Evolutionary conservation across 2,888 invertebrate genomes (phyloP).

Genomic region (Caradrina clavipalpis): DNA sequence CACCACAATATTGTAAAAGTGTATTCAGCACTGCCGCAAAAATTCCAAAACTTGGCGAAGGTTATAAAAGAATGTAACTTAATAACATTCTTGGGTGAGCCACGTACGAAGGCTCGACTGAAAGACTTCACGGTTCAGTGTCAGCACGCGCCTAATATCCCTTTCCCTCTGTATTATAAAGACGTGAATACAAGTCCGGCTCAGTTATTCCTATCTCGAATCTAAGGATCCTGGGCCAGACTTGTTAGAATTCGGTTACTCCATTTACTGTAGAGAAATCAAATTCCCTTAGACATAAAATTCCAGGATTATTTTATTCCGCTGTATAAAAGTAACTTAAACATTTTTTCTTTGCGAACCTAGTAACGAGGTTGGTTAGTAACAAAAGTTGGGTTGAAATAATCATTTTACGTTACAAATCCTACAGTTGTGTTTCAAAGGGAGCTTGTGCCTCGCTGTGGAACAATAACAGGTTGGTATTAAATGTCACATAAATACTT

Average conservation of each 20-base stretch:
- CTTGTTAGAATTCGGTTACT: conserved; percentile 39
- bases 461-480: conserved; percentile 35
- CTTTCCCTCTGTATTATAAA: conserved; percentile 51
- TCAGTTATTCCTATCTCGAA: conserved; percentile 43
- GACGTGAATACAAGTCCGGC: conserved; percentile 49
- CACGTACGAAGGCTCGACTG: conserved; percentile 67
- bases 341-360: conserved; percentile 15
- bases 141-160: conserved; percentile 67
- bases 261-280: conserved; percentile 24
- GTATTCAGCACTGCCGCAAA: conserved; percentile 68
- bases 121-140: conserved; percentile 67
- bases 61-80: conserved; percentile 73
- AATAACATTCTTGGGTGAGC: conserved; percentile 72
- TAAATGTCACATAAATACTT: conserved; percentile 36
- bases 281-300: conserved; percentile 20
- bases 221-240: conserved; percentile 34
- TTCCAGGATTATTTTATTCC: too few relatives aligned
- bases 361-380: conserved; percentile 3
- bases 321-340: conserved; percentile 19
- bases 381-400: conserved; percentile 1
- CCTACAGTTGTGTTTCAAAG: conserved; percentile 6
- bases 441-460: background rate
- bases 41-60: conserved; percentile 69
- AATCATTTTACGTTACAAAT: conserved; percentile 19
- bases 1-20: conserved; percentile 66